These are phyloP conservation scores for Dicerorhinus sumatrensis DNA, from an alignment of 2,113 vertebrate genomes.

Conservation along the genomic window DNA sequence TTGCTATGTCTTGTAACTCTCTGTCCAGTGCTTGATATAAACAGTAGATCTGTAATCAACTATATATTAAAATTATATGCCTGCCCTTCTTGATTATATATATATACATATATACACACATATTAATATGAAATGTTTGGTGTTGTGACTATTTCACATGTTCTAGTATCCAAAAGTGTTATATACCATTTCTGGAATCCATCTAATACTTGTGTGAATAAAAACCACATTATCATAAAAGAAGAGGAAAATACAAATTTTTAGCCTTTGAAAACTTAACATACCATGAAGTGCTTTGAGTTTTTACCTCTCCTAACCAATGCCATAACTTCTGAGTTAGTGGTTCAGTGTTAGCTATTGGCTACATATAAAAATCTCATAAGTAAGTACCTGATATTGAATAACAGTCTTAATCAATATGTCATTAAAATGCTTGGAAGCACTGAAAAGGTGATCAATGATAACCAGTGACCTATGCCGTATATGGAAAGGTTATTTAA, in stretches of 20 bases:
- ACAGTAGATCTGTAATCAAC: background rate
- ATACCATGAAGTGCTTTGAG: background rate
- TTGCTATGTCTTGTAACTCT: background rate
- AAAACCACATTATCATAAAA: conserved; percentile 34
- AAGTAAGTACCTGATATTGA: background rate
- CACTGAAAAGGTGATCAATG: conserved; percentile 19
- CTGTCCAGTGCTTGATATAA: background rate
- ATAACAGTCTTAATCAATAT: background rate
- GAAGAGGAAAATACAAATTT: background rate
- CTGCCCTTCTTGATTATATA: background rate
- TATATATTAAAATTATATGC: conserved; percentile 4
- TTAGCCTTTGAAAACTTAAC: conserved; percentile 7
- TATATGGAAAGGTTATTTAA: background rate
- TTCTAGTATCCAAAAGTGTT: conserved; percentile 17
- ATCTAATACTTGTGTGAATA: background rate
- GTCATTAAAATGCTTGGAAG: conserved; percentile 25
- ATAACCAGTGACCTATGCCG: background rate
- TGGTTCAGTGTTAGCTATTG: background rate
- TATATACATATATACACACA: background rate
- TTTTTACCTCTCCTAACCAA: background rate
- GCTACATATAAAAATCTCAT: conserved; percentile 19
- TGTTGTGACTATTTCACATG: conserved; percentile 9
- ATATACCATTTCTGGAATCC: conserved; percentile 43
- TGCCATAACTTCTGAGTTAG: background rate
- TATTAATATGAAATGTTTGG: conserved; percentile 34